Conservation (phyloP, 2,888 invertebrate species). For the Apamea monoglypha region DNA sequence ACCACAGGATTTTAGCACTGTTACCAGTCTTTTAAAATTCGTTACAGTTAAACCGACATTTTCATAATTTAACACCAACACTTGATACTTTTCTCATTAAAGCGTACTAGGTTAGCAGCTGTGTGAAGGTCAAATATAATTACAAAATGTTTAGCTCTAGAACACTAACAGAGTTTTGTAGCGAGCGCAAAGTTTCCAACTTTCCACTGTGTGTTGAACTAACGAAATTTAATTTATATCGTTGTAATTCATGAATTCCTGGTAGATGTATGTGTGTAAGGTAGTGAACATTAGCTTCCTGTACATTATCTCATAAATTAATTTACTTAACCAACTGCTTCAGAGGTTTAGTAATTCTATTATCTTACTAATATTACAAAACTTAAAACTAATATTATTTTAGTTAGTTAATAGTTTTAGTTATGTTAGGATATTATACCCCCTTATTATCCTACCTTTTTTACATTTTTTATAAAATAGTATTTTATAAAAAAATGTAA, state of each 20-base stretch:
- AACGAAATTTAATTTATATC: slow-evolving; percentile 58
- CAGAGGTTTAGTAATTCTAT: background rate
- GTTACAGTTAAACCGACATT: background rate
- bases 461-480: too few species aligned
- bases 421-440: too few species aligned
- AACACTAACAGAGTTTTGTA: slow-evolving; percentile 61
- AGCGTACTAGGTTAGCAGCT: slow-evolving; percentile 35
- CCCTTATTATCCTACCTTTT: too few species aligned
- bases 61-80: slow-evolving; percentile 33
- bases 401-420: too few species aligned
- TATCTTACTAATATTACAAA: background rate
- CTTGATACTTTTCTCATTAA: slow-evolving; percentile 28
- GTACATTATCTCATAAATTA: background rate
- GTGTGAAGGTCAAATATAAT: slow-evolving; percentile 61
- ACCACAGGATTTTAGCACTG: background rate
- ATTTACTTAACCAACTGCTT: background rate
- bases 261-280: slow-evolving; percentile 30
- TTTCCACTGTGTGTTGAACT: slow-evolving; percentile 50
- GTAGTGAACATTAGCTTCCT: background rate
- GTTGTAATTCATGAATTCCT: slow-evolving; percentile 60
- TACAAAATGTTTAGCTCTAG: slow-evolving; percentile 56
- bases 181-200: slow-evolving; percentile 58
- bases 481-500: too few species aligned
- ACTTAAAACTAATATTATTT: too few species aligned
- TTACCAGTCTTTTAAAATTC: background rate